A percentile compares a stretch with the other conserved stretches of the same genome.
These are phyloP conservation scores for Leptinotarsa peninsularis DNA, from an alignment of 2,888 invertebrate genomes.

Conservation along the genomic window DNA sequence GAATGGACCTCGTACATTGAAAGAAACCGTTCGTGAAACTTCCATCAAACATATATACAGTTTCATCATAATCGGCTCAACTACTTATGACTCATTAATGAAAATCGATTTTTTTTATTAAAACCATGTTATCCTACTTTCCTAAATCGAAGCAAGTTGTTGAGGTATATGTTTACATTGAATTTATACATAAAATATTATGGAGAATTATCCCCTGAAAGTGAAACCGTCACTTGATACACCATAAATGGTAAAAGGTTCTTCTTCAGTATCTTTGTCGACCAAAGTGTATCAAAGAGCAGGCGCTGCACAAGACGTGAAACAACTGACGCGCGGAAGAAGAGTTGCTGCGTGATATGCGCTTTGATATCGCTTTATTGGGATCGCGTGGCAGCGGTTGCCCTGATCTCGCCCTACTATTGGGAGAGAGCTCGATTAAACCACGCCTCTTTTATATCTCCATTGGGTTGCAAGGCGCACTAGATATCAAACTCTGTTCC, in stretches of 20 bases:
- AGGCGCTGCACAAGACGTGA: slow-evolving; percentile 12
- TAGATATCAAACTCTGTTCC: slow-evolving; percentile 10
- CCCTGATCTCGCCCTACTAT: slow-evolving; percentile 54
- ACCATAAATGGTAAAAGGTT: not conserved
- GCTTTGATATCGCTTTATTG: slow-evolving; percentile 63
- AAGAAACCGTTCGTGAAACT: no score
- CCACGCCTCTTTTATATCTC: slow-evolving; percentile 41
- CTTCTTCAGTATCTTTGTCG: not conserved
- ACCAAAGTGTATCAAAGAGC: slow-evolving; percentile 16
- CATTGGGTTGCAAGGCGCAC: slow-evolving; percentile 27
- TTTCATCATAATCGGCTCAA: no score
- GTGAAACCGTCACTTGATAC: no score
- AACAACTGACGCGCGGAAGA: not conserved
- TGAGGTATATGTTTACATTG: no score
- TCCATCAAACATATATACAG: no score
- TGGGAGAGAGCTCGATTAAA: slow-evolving; percentile 56
- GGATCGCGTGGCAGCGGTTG: slow-evolving; percentile 51
- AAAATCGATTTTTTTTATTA: no score
- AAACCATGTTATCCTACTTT: no score
- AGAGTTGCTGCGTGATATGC: slow-evolving; percentile 33
- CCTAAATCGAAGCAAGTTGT: no score
- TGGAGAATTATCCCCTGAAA: not conserved
- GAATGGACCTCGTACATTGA: no score
- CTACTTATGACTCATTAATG: no score
- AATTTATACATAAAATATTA: not conserved